phyloP scores from a whole-genome alignment of 2,888 invertebrate species.

The Rhaphigaster nebulosa region DNA sequence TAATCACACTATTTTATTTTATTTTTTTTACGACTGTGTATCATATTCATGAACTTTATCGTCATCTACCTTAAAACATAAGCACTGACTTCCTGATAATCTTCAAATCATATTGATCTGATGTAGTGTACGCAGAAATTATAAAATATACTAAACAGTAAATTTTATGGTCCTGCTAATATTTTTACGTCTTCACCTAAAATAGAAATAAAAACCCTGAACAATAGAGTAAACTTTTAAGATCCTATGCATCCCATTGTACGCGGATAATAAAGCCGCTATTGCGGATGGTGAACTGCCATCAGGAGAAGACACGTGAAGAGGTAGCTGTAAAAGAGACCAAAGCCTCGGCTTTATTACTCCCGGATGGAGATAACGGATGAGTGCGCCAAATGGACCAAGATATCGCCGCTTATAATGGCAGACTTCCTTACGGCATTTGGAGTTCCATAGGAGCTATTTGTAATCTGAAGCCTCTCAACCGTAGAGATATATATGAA shows the following conservation, averaged over 20 bases:
- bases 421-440: neutral
- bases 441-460: neutral
- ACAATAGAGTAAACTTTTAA: neutral
- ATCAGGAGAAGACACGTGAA: constrained; percentile 7
- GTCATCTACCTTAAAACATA: no score
- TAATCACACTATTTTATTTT: no score
- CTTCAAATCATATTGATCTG: no score
- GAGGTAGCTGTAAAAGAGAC: constrained; percentile 21
- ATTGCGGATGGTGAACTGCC: neutral
- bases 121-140: no score
- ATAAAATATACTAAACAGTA: no score
- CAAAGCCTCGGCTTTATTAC: neutral
- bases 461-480: neutral
- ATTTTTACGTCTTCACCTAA: no score
- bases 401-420: constrained; percentile 30
- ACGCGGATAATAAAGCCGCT: neutral
- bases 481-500: neutral
- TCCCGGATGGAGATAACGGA: neutral
- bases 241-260: neutral
- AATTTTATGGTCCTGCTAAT: no score
- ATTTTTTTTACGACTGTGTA: no score
- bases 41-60: no score
- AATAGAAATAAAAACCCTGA: neutral
- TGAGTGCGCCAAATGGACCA: constrained; percentile 36
- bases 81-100: no score